Evolutionary conservation across 1,140 invertebrate genomes (phyloP).

Genomic region (Matsumurasca onukii): DNA sequence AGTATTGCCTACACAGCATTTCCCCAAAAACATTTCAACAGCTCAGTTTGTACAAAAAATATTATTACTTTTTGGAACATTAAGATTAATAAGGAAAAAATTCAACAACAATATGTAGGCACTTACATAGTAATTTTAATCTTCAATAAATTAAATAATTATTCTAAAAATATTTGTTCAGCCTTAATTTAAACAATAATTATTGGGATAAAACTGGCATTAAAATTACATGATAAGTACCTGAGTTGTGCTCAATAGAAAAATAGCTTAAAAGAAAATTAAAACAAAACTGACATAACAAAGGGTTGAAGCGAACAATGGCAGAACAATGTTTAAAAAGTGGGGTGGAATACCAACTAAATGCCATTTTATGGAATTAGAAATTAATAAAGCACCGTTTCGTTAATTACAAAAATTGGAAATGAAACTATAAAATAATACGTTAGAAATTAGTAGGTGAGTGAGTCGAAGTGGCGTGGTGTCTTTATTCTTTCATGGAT

Average conservation of each 20-base stretch:
- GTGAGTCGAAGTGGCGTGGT: not conserved
- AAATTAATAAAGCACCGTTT: conserved; percentile 13
- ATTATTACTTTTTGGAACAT: too few relatives aligned
- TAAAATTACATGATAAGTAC: not conserved
- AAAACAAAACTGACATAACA: not conserved
- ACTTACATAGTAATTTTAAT: not conserved
- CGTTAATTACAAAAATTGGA: not conserved
- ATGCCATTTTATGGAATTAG: conserved; percentile 15
- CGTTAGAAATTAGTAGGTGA: conserved; percentile 14
- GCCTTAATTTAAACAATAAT: not conserved
- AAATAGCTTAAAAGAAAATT: not conserved
- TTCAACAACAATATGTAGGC: not conserved
- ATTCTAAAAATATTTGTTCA: too few relatives aligned
- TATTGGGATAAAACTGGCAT: not conserved
- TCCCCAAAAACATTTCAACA: too few relatives aligned
- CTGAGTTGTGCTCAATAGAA: not conserved
- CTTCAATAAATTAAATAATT: not conserved
- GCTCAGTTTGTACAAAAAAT: too few relatives aligned
- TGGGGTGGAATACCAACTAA: too few relatives aligned
- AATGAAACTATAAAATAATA: not conserved
- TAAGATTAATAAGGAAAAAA: not conserved
- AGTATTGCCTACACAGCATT: too few relatives aligned
- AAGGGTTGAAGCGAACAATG: not conserved
- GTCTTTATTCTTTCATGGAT: conserved; percentile 41
- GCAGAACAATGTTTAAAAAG: too few relatives aligned